Base-by-base conservation (phyloP, 2,888 invertebrate species). In the Nomada ferruginata region DNA sequence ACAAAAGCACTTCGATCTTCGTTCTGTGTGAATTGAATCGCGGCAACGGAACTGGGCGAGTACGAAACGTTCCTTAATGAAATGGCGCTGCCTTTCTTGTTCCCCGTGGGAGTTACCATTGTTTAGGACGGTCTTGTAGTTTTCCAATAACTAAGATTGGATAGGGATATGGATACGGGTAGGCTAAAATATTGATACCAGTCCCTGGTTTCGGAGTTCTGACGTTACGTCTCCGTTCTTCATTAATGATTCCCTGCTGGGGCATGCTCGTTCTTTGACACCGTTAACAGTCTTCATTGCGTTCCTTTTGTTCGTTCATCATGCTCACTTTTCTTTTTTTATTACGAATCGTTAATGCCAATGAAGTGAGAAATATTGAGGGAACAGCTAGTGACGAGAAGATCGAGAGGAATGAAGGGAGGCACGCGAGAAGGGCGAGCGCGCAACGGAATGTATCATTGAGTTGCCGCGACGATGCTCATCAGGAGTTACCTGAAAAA, bases 61-160 rank as follows among this genome's bases (percentile, higher is more conserved):
- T 71, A n/a, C 64, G 47, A 75, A 76, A 64, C 55, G 83, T 68
- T 87, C 81, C 88, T 90, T 91, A 89, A 91, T 91, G 91, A 91
- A 91, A 91, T 91, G 91, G 91, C 89, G 78, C 87, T 83, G 87
- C 72, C 83, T 83, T 82, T 80, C 83, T 83, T 80, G 82, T 63
- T 76, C 89, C 84, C 73, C 72, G 66, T 72, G 90, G 87, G 89
- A 85, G 81, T 61, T 61, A 66, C 84, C 82, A 91, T 91, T 91
- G 91, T 91, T 90, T 89, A 90, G 89, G 85, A 84, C 59, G 83
- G 88, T 86, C 84, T 89, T 87, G 87, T 83, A 82, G 87, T 88
- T 87, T 85, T 89, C 89, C 89, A 90, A 89, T 91, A 91, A 91
- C 89, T 85, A 90, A 88, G 88, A 91, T 91, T 91, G 90, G 85